Conservation (phyloP, 2,113 vertebrate species). For the Bubo blakistoni region DNA sequence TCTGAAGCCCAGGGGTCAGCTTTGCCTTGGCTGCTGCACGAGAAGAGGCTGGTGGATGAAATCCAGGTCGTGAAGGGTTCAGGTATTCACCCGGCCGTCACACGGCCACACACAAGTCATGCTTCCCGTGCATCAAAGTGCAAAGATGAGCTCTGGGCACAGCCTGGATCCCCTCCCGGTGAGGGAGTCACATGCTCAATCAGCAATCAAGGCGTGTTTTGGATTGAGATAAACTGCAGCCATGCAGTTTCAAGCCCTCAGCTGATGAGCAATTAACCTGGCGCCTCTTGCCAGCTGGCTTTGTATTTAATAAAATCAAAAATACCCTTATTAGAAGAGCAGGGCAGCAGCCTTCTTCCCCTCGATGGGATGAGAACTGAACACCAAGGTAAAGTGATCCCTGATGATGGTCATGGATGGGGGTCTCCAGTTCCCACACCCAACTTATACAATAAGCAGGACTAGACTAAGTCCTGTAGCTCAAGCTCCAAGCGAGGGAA, state of each 20-base stretch:
- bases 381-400: neutral
- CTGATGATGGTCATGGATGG: neutral
- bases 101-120: fast-evolving
- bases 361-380: fast-evolving
- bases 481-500: neutral
- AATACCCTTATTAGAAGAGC: neutral
- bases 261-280: constrained; percentile 1
- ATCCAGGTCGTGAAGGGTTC: fast-evolving
- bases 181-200: neutral
- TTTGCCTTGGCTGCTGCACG: fast-evolving
- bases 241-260: neutral
- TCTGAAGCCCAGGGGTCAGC: neutral
- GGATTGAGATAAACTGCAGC: neutral
- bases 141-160: neutral
- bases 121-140: fast-evolving
- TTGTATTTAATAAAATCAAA: neutral
- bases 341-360: neutral
- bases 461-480: too few species aligned
- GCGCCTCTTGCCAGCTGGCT: neutral
- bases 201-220: neutral
- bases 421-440: neutral
- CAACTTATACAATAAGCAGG: neutral
- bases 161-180: neutral
- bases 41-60: neutral
- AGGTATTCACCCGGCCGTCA: neutral